phyloP scores from a whole-genome alignment of 2,888 invertebrate species.

The Campaea margaritaria region DNA sequence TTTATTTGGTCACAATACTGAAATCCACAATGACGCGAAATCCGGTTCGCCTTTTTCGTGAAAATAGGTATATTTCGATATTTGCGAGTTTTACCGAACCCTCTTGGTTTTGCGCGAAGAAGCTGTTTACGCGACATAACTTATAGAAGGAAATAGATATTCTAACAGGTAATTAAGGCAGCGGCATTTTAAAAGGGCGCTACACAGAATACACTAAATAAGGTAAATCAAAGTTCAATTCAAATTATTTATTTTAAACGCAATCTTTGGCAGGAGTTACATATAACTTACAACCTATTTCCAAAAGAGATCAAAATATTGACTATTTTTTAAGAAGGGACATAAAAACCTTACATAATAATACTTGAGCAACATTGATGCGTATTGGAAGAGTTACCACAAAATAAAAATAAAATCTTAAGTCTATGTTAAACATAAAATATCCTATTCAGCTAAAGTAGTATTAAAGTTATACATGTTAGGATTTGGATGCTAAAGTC shows the following conservation, averaged over 20 bases:
- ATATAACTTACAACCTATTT: slow-evolving; percentile 58
- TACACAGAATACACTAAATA: slow-evolving; percentile 29
- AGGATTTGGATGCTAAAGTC: slow-evolving; percentile 1
- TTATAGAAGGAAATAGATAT: too few species aligned
- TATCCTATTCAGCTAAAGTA: slow-evolving; percentile 16
- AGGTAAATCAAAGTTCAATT: slow-evolving; percentile 35
- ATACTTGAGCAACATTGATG: slow-evolving; percentile 66
- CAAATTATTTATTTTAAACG: slow-evolving; percentile 52
- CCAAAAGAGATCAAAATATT: slow-evolving; percentile 74
- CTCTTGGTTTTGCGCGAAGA: too few species aligned
- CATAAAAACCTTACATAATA: slow-evolving; percentile 54
- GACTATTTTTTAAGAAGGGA: slow-evolving; percentile 53
- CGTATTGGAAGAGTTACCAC: slow-evolving; percentile 31
- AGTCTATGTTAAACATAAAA: slow-evolving; percentile 37
- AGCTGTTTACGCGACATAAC: too few species aligned
- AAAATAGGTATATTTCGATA: too few species aligned
- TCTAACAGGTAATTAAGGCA: too few species aligned
- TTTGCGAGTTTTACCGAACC: too few species aligned
- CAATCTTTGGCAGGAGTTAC: slow-evolving; percentile 72
- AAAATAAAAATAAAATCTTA: slow-evolving; percentile 33
- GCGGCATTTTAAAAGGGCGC: not conserved
- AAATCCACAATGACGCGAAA: too few species aligned
- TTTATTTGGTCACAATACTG: too few species aligned
- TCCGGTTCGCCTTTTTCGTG: too few species aligned
- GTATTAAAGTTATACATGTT: not conserved